Base-by-base conservation (phyloP, 2,797 vertebrate genomes). In the Acanthurus tractus region DNA sequence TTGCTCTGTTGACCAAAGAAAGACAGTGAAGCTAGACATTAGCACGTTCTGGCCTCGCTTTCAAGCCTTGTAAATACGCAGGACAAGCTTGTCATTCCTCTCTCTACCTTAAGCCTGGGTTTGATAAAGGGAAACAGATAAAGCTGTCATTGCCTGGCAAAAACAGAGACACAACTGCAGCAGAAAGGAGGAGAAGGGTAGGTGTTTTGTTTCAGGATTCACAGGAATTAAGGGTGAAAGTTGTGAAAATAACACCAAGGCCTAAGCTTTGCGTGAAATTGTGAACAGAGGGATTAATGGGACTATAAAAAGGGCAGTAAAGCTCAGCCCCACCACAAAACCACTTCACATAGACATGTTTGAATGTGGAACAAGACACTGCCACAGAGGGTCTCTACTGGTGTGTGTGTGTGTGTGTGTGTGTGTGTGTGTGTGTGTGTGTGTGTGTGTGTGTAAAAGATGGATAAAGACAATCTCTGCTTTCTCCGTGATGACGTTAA, bases 251-350 rank as follows among this genome's bases (percentile, higher is more conserved):
- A 94, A 95, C 91, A 94, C 92, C 88, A 23, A 62, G 81, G 70
- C 85, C 80, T 78, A 93, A 89, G 93, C 93, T 93, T 89, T 89
- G 93, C 91, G 87, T 95, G 93, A 95, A 94, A 96, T 95, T 81
- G 89, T 86, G 91, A 94, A 94, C 94, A 94, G 93, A 90, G 90
- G 90, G 94, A 94, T 95, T 95, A 95, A 92, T 93, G 86, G 83
- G 88, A 90, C 82, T 90, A 90, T 93, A 92, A 94, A 93, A 93
- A 74, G 93, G 94, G 92, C 90, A 89, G 93, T 90, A 89, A 84
- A 77, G 77, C 73, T 46, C 55, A 49, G 17, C 65, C 81, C 78
- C 52, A 17, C 78, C 50, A 64, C 63, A 46, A 63, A 70, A 66
- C 71, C 87, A 84, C 86, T 85, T 85, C 84, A 83, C 63, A 81